Evolutionary conservation across 2,113 vertebrate species (phyloP).

Genomic region (Sylvia atricapilla): DNA sequence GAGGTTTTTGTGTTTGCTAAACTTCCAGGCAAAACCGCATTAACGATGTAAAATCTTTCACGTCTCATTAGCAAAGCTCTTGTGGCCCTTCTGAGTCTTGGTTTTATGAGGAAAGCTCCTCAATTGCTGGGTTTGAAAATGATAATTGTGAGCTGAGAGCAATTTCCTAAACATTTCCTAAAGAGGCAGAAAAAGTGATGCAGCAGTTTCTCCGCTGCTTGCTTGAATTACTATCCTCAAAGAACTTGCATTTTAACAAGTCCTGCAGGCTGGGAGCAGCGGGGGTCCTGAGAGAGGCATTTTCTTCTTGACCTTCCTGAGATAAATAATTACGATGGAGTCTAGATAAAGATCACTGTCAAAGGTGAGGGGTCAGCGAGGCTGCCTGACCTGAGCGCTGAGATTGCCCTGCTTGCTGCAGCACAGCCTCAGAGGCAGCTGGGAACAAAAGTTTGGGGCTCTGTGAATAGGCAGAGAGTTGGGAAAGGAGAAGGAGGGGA

Average conservation of each 20-base stretch:
- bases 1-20: neutral
- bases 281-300: conserved; percentile 53
- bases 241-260: conserved; percentile 24
- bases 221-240: conserved; percentile 1
- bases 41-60: neutral
- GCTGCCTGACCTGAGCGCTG: conserved; percentile 3
- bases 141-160: neutral
- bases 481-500: neutral
- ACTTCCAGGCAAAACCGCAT: neutral
- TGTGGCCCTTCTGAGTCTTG: neutral
- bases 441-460: neutral
- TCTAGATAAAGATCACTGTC: conserved; percentile 65
- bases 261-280: neutral
- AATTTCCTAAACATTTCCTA: neutral
- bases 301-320: conserved; percentile 62
- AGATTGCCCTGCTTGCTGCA: neutral
- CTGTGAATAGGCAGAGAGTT: neutral
- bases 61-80: neutral
- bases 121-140: neutral
- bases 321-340: conserved; percentile 64
- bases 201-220: neutral
- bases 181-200: neutral
- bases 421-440: neutral
- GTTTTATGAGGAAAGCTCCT: neutral
- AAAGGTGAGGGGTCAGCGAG: conserved; percentile 52